Percentiles rank a stretch among this genome's conserved stretches.
phyloP scores from a whole-genome alignment of 1,140 invertebrate genomes.

The Scylla paramamosain region DNA sequence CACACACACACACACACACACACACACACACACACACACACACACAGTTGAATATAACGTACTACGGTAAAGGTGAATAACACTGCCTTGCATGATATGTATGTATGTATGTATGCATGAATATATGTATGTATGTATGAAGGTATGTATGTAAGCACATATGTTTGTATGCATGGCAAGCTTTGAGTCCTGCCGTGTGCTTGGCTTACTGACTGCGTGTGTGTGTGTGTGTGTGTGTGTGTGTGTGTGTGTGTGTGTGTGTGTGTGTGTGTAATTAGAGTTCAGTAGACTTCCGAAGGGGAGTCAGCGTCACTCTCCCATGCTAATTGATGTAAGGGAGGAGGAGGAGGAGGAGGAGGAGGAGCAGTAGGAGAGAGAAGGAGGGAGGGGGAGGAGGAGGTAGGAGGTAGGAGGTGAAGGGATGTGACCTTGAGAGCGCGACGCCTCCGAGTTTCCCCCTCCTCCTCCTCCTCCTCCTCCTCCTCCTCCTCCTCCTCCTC shows the following conservation, averaged over 20 bases:
- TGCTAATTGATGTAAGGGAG: background rate
- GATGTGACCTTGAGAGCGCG: background rate
- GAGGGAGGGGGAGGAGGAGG: no score
- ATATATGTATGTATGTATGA: background rate
- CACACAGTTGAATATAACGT: background rate
- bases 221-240: conserved; percentile 46
- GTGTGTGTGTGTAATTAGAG: conserved; percentile 28
- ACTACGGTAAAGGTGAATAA: background rate
- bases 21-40: background rate
- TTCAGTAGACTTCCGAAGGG: background rate
- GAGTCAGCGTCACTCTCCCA: conserved; percentile 3
- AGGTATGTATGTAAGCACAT: background rate
- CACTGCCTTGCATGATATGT: background rate
- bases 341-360: background rate
- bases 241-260: conserved; percentile 37
- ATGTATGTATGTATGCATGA: background rate
- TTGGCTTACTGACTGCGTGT: background rate
- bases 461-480: background rate
- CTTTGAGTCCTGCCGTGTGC: background rate
- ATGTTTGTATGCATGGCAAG: background rate
- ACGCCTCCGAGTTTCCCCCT: background rate
- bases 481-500: background rate
- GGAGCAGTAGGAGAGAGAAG: background rate
- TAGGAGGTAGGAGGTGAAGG: background rate
- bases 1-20: conserved; percentile 26